Conservation (phyloP, 2,888 invertebrate species). For the Mythimna impura region DNA sequence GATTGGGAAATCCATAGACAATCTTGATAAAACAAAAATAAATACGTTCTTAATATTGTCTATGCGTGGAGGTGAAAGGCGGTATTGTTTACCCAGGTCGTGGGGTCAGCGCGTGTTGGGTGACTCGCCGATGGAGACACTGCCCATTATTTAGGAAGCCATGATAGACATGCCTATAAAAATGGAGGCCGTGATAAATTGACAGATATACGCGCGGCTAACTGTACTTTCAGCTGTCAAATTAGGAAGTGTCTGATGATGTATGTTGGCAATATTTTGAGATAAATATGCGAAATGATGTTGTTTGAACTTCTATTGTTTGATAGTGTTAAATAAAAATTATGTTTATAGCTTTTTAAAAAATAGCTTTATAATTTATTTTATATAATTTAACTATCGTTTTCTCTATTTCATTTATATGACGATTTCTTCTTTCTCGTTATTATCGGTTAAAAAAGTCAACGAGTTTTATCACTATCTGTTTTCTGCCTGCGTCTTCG, state of each 20-base stretch:
- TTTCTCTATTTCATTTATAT: neutral
- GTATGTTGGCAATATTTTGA: constrained; percentile 49
- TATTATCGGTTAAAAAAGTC: no score
- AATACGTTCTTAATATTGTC: constrained; percentile 68
- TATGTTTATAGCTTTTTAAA: constrained; percentile 24
- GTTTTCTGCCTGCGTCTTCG: no score
- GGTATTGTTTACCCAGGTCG: constrained; percentile 71
- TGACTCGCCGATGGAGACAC: constrained; percentile 60
- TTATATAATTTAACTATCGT: neutral
- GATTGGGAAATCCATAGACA: constrained; percentile 60
- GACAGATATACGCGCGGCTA: constrained; percentile 59
- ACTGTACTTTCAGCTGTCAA: constrained; percentile 60
- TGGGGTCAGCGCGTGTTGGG: constrained; percentile 62
- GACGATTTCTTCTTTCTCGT: neutral
- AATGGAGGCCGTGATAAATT: constrained; percentile 65
- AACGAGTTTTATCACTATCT: no score
- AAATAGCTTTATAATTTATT: neutral
- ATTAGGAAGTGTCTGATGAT: constrained; percentile 51
- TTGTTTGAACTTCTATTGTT: constrained; percentile 49
- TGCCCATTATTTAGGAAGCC: constrained; percentile 66
- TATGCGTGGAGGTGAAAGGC: constrained; percentile 69
- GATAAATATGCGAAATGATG: constrained; percentile 44
- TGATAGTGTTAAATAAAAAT: constrained; percentile 25
- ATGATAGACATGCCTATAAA: constrained; percentile 61
- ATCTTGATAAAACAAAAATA: constrained; percentile 68